These are phyloP conservation scores for Acanthacorydalis orientalis DNA, from an alignment of 2,888 invertebrate species.

Conservation along the genomic window DNA sequence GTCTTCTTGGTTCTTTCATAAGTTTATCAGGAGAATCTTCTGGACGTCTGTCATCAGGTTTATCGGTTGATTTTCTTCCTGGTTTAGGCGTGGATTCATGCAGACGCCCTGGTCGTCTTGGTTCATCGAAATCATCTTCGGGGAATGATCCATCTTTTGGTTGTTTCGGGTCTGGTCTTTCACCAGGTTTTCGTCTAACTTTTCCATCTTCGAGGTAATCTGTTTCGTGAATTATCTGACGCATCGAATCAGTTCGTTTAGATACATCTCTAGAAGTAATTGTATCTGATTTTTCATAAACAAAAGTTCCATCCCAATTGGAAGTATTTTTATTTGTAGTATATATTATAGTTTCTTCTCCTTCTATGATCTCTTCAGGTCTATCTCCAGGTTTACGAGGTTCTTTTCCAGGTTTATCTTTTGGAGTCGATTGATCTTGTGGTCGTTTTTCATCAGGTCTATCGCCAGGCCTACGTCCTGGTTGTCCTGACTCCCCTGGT, in stretches of 20 bases:
- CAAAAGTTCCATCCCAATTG: constrained; percentile 12
- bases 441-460: background rate
- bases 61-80: background rate
- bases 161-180: background rate
- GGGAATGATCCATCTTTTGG: no score
- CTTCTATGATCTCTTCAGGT: background rate
- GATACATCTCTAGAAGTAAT: constrained; percentile 11
- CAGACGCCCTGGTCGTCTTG: no score
- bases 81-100: background rate
- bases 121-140: no score
- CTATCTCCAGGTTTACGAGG: background rate
- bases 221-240: background rate
- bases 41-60: constrained; percentile 15
- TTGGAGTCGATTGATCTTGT: background rate
- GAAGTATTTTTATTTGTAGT: background rate
- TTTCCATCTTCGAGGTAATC: background rate
- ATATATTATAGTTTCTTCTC: no score
- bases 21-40: constrained; percentile 18
- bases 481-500: no score
- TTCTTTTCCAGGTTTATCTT: background rate
- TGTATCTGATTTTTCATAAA: constrained; percentile 10
- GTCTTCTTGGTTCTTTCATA: constrained; percentile 16
- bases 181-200: background rate
- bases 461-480: background rate
- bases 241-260: background rate